Percentiles rank a stretch among this genome's conserved stretches.
phyloP scores from a whole-genome alignment of 2,888 invertebrate species.

The Cyclophora punctaria region DNA sequence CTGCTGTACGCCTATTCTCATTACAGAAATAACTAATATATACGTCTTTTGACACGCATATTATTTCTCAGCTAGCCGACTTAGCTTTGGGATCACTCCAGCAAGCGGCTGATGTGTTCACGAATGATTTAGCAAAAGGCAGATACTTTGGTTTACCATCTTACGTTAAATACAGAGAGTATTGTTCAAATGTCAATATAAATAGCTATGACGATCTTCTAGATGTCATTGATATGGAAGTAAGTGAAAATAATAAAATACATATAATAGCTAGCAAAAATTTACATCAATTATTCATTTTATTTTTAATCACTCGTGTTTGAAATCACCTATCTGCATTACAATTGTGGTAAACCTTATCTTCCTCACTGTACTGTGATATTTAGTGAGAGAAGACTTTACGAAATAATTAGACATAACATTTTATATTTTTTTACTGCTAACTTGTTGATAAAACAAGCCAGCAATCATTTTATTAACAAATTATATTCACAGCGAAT shows the following conservation, averaged over 20 bases:
- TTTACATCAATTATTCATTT: too few species aligned
- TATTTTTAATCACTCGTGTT: too few species aligned
- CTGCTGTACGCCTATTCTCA: too few species aligned
- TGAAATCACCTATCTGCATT: too few species aligned
- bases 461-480: background rate
- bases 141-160: slow-evolving; percentile 89
- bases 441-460: too few species aligned
- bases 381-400: too few species aligned
- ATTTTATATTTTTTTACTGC: too few species aligned
- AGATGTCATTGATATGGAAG: slow-evolving; percentile 15
- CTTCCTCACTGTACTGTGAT: too few species aligned
- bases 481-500: slow-evolving; percentile 31
- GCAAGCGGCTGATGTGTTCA: slow-evolving; percentile 32
- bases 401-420: too few species aligned
- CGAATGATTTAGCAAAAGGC: slow-evolving; percentile 51
- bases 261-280: background rate
- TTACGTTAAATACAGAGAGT: slow-evolving; percentile 88
- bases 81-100: slow-evolving; percentile 36
- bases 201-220: slow-evolving; percentile 48
- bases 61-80: slow-evolving; percentile 33
- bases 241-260: background rate
- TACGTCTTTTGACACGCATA: too few species aligned
- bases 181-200: slow-evolving; percentile 82
- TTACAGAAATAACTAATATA: too few species aligned
- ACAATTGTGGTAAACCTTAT: too few species aligned